Percentiles rank a stretch among this genome's conserved stretches.
Evolutionary conservation across 2,113 vertebrate genomes (phyloP).

Genomic region (Tenebrosternarchus preto): DNA sequence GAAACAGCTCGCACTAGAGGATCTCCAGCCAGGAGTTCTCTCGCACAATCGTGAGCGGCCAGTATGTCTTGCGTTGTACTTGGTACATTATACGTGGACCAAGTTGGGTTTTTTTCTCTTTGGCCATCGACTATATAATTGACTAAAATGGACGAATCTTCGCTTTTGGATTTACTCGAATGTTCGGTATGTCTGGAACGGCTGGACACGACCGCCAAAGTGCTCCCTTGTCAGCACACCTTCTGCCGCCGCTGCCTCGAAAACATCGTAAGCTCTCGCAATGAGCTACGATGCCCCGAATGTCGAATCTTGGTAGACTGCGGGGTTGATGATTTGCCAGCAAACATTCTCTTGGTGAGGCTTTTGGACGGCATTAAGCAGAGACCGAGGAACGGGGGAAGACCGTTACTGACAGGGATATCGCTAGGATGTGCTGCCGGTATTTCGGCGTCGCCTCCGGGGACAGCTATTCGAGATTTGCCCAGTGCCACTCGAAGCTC

Average conservation of each 20-base stretch:
- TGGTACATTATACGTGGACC: too few relatives aligned
- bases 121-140: too few relatives aligned
- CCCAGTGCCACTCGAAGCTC: constrained; percentile 79
- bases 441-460: constrained; percentile 73
- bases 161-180: constrained; percentile 91
- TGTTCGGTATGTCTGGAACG: constrained; percentile 95
- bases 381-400: constrained; percentile 76
- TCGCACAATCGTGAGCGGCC: too few relatives aligned
- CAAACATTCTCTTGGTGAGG: constrained; percentile 91
- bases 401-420: constrained; percentile 59
- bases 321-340: constrained; percentile 91
- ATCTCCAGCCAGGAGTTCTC: too few relatives aligned
- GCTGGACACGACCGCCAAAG: constrained; percentile 91
- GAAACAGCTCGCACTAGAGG: too few relatives aligned
- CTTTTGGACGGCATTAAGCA: constrained; percentile 91
- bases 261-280: constrained; percentile 90
- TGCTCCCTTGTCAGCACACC: constrained; percentile 94
- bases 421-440: constrained; percentile 73
- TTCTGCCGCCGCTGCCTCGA: constrained; percentile 96
- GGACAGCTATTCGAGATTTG: constrained; percentile 78
- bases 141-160: constrained; percentile 87
- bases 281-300: constrained; percentile 93
- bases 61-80: too few relatives aligned
- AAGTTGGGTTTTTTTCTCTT: too few relatives aligned
- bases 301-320: constrained; percentile 94